phyloP scores from a whole-genome alignment of 1,140 invertebrate species.

The Orussus abietinus region DNA sequence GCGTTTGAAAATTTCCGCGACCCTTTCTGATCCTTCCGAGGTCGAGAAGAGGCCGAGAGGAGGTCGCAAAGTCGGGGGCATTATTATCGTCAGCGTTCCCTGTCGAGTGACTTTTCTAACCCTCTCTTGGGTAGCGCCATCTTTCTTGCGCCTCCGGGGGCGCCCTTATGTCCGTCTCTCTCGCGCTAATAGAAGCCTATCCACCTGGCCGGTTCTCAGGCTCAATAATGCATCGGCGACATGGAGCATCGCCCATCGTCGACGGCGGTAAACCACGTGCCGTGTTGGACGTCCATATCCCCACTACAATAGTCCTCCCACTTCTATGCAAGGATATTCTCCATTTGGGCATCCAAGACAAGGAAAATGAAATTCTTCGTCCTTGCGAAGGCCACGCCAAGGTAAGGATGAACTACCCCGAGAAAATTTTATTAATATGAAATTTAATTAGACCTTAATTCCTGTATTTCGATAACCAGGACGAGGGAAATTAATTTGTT shows the following conservation, averaged over 20 bases:
- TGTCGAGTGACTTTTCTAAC: constrained; percentile 25
- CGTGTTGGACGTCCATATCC: constrained; percentile 6
- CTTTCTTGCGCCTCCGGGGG: constrained; percentile 9
- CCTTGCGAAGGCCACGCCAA: too few species aligned
- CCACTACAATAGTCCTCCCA: too few species aligned
- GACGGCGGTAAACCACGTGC: constrained; percentile 6
- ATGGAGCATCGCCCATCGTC: constrained; percentile 11
- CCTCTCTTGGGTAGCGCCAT: constrained; percentile 6
- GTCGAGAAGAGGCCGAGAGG: constrained; percentile 10
- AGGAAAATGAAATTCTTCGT: too few species aligned
- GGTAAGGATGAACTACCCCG: too few species aligned
- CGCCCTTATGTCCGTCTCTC: constrained; percentile 15
- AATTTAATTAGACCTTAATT: too few species aligned
- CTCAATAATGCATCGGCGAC: constrained; percentile 27
- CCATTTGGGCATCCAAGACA: too few species aligned
- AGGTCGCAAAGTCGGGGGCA: constrained; percentile 14
- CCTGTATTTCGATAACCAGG: too few species aligned
- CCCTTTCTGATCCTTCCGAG: too few species aligned
- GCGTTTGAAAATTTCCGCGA: too few species aligned
- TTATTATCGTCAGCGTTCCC: neutral
- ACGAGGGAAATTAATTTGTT: too few species aligned
- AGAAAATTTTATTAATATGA: too few species aligned
- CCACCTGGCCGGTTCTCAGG: constrained; percentile 27
- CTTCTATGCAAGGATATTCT: too few species aligned
- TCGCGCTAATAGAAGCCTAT: constrained; percentile 21